Base-by-base conservation (phyloP, 2,113 vertebrate species). In the Aleadryas rufinucha region DNA sequence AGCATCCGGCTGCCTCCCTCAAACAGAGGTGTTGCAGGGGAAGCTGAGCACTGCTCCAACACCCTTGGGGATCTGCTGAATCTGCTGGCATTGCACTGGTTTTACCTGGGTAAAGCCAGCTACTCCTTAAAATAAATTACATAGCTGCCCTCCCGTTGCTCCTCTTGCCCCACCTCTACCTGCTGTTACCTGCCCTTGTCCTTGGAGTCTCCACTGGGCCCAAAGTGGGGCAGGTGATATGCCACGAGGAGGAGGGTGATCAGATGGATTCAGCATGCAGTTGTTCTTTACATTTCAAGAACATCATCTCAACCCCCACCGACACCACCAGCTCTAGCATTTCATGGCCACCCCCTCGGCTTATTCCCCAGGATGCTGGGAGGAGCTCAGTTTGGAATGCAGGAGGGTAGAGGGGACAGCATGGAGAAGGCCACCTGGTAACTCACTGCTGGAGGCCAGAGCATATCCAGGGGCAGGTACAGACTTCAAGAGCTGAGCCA, bases 271-370 rank as follows among this genome's bases (percentile, higher is more conserved):
- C 42, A 53, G 24, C n/a, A 39, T 0, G 0, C 8, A 12, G 30
- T 18, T 89, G 68, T 56, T 54, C 39, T 72, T 87, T 60, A 35
- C 2, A 1, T 39, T 60, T 84, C 45, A 41, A 47, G 49, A 18
- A 69, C 11, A 23, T 10, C 42, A 27, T 15, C 50, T 90, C 65
- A 52, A 19, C 3, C 6, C 10, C 17, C 8, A 3, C 20, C 15
- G 16, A 31, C 42, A 37, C 18, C 33, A 10, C 15, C 15, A 39
- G 68, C 35, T 72, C 30, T 35, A 54, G 59, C 20, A 41, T n/a
- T 74, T 52, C 22, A 2, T 37, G 44, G 35, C 50, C 1, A 2
- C n/a, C 16, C 49, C 35, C 4, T 1, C 0, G 0, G 33, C 44
- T 76, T 87, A 20, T 17, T 84, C 27, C 33, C 27, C 28, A 31